phyloP scores from a whole-genome alignment of 1,140 invertebrate genomes.

The Spodoptera litura region DNA sequence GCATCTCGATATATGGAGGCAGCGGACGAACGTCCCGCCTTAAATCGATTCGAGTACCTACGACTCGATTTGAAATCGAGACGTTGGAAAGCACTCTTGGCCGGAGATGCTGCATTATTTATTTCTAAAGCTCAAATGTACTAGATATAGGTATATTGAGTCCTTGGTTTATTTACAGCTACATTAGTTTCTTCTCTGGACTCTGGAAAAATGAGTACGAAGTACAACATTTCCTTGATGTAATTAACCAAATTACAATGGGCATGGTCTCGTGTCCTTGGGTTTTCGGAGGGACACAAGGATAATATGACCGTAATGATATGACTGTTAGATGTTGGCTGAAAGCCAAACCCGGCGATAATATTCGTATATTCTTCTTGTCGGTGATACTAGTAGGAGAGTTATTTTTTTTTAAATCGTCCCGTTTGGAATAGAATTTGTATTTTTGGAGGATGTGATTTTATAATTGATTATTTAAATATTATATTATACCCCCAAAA shows the following conservation, averaged over 20 bases:
- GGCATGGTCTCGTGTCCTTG: constrained; percentile 21
- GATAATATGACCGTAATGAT: constrained; percentile 48
- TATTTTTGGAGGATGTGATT: not conserved
- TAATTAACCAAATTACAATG: constrained; percentile 16
- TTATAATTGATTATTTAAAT: not conserved
- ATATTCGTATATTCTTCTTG: constrained; percentile 58
- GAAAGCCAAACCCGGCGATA: constrained; percentile 58
- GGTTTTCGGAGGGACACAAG: constrained; percentile 11
- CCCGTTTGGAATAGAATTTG: constrained; percentile 20
- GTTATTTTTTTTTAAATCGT: constrained; percentile 51
- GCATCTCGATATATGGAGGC: constrained; percentile 28
- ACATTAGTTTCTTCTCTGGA: not conserved
- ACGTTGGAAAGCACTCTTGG: constrained; percentile 30
- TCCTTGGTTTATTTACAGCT: constrained; percentile 1
- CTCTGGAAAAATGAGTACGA: not conserved
- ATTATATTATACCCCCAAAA: no score
- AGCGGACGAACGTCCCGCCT: constrained; percentile 20
- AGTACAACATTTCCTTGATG: not conserved
- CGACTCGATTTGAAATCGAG: constrained; percentile 28
- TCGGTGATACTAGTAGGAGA: constrained; percentile 37
- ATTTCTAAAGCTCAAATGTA: constrained; percentile 6
- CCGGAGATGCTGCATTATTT: constrained; percentile 31
- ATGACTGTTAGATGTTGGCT: constrained; percentile 55
- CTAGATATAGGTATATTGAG: not conserved
- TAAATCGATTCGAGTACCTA: constrained; percentile 27